Conservation (phyloP, 2,888 invertebrate genomes). For the Coelopa pilipes region DNA sequence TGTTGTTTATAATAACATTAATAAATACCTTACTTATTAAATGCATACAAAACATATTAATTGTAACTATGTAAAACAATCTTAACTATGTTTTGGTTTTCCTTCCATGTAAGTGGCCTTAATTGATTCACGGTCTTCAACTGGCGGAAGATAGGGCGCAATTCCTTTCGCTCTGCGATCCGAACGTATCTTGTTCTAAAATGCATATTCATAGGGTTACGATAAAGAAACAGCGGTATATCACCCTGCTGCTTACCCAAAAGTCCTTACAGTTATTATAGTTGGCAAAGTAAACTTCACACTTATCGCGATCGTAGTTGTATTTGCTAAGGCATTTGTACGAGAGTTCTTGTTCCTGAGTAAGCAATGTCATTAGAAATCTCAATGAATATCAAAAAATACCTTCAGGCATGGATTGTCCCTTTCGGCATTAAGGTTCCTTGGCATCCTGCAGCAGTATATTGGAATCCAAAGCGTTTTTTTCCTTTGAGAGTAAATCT, state of each 20-base stretch:
- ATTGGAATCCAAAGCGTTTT: not conserved
- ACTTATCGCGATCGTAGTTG: constrained; percentile 75
- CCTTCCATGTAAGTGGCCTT: constrained; percentile 72
- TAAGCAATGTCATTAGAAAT: not conserved
- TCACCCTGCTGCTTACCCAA: constrained; percentile 73
- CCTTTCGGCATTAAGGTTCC: constrained; percentile 59
- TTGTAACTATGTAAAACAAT: too few species aligned
- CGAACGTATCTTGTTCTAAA: constrained; percentile 70
- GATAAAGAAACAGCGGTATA: not conserved
- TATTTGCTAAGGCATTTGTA: constrained; percentile 78
- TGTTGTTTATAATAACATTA: too few species aligned
- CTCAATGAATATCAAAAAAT: constrained; percentile 19
- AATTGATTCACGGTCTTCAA: constrained; percentile 76
- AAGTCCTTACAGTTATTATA: constrained; percentile 83
- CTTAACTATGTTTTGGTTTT: constrained; percentile 47
- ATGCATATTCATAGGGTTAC: not conserved
- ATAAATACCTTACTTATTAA: too few species aligned
- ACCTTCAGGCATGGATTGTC: constrained; percentile 66
- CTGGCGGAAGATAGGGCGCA: constrained; percentile 74
- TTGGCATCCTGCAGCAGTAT: constrained; percentile 59
- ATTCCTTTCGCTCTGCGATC: constrained; percentile 75
- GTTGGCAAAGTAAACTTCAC: constrained; percentile 77
- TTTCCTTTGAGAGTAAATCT: too few species aligned
- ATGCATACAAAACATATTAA: too few species aligned
- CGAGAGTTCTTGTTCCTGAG: constrained; percentile 79